A percentile compares a stretch with the other conserved stretches of the same genome.
These are phyloP conservation scores for Apamea sordens DNA, from an alignment of 2,888 invertebrate species.

Conservation along the genomic window DNA sequence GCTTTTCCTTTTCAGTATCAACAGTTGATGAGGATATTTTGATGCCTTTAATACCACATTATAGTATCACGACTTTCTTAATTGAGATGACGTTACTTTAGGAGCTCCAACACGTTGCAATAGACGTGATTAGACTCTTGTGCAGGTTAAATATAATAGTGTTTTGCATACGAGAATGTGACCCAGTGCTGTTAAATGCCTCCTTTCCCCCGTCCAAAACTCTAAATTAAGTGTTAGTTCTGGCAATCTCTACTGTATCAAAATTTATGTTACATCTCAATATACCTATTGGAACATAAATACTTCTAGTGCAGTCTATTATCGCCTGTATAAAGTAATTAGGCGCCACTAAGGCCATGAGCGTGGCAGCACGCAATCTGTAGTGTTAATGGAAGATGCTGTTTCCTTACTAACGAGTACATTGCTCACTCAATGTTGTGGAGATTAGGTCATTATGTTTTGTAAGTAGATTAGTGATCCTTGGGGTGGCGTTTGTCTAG, in stretches of 20 bases:
- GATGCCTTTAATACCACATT: too few species aligned
- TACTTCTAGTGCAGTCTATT: neutral
- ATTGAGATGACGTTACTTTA: too few species aligned
- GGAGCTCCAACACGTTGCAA: too few species aligned
- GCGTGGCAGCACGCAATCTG: slow-evolving; percentile 17
- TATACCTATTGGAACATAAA: neutral
- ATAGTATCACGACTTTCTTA: too few species aligned
- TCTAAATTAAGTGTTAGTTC: neutral
- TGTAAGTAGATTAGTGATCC: neutral
- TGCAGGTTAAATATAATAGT: too few species aligned
- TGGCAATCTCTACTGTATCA: neutral
- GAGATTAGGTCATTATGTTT: slow-evolving; percentile 1
- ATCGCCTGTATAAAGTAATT: slow-evolving; percentile 16
- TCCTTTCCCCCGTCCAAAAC: neutral
- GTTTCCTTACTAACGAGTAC: slow-evolving; percentile 19
- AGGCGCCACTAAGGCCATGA: neutral
- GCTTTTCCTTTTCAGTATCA: too few species aligned
- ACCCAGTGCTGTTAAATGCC: neutral
- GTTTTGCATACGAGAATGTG: too few species aligned
- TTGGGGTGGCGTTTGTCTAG: too few species aligned
- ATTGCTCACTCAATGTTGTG: neutral
- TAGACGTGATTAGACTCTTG: too few species aligned
- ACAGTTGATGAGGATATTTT: too few species aligned
- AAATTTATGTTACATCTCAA: neutral
- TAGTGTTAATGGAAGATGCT: slow-evolving; percentile 24